A percentile compares a stretch with the other conserved stretches of the same genome.
phyloP scores from a whole-genome alignment of 2,113 vertebrate species.

The Chlorodrepanis virens region DNA sequence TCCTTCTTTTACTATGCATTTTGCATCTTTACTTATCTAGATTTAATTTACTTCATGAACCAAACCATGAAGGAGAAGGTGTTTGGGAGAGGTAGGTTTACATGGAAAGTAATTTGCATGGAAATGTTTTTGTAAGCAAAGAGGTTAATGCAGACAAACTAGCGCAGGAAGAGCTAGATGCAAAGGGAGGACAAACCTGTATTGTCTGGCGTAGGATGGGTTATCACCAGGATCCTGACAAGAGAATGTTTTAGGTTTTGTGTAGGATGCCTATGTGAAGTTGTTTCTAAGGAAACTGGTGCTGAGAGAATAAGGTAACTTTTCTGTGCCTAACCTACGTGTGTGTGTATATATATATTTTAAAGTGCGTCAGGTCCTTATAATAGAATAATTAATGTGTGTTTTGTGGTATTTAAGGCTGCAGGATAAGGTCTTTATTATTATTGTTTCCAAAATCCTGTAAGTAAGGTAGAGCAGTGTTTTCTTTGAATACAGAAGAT shows the following conservation, averaged over 20 bases:
- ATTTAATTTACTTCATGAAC: not conserved
- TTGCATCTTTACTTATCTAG: not conserved
- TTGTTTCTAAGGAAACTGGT: conserved; percentile 66
- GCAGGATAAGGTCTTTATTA: not conserved
- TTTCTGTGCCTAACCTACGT: not conserved
- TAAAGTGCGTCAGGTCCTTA: not conserved
- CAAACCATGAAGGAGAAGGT: not conserved
- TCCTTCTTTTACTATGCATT: not conserved
- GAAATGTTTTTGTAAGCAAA: not conserved
- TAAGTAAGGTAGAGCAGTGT: not conserved
- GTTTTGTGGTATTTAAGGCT: not conserved
- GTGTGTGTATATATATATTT: not conserved
- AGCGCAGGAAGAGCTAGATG: not conserved
- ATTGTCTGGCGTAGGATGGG: conserved; percentile 5
- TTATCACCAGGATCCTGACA: conserved; percentile 9
- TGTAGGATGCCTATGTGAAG: conserved; percentile 41
- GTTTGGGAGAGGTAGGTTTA: not conserved
- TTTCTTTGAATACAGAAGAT: not conserved
- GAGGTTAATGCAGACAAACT: not conserved
- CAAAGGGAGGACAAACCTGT: not conserved
- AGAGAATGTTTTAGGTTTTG: conserved; percentile 11
- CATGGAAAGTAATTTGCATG: not conserved
- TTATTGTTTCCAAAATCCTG: not conserved
- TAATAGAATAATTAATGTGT: not conserved
- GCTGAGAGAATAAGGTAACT: conserved; percentile 36